Evolutionary conservation across 2,113 vertebrate species (phyloP), one percentile per base, ranked within the genome.

Genomic region (Agapornis roseicollis): DNA sequence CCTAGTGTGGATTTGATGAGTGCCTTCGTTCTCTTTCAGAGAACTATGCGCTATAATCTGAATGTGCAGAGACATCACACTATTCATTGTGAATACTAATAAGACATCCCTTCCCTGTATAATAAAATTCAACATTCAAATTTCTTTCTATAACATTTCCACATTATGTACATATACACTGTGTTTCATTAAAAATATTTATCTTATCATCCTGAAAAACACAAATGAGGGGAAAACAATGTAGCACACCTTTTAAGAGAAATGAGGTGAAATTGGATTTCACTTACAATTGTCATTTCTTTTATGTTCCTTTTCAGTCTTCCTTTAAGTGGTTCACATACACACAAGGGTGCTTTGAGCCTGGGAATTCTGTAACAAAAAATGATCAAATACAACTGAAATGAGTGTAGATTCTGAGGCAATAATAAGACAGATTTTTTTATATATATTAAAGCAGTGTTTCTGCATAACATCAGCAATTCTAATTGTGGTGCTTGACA

Each of bases 401-500:
- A 55, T 24, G 23, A 93, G 49, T 72, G n/a, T 65, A 74, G 73
- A 90, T 95, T 93, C 83, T 82, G 64, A 89, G 68, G 58, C 80
- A 95, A 79, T 46, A 96, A 74, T 27, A 93, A 92, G 47, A 44
- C 31, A 76, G 46, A 37, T 28, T 93, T 92, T 84, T 93, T 86
- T 42, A 42, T 65, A 66, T 65, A 89, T 91, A 91, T 94, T 85
- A 81, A 86, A 80, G 27, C 63, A 76, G 49, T 76, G 39, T 91
- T 97, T 97, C 93, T 96, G 73, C 85, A 80, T 95, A 89, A 10
- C 25, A 96, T 96, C 91, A 96, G 89, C 92, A 95, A 96, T 97
- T 98, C 93, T 97, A 83, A 96, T 93, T 93, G 94, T 84, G 47
- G 50, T 77, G 31, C 85, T 96, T 98, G 96, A 97, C 94, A 97